Percentiles rank a stretch among this genome's conserved stretches.
These are phyloP conservation scores for Galago senegalensis DNA, from an alignment of 2,797 vertebrate species.

Conservation along the genomic window DNA sequence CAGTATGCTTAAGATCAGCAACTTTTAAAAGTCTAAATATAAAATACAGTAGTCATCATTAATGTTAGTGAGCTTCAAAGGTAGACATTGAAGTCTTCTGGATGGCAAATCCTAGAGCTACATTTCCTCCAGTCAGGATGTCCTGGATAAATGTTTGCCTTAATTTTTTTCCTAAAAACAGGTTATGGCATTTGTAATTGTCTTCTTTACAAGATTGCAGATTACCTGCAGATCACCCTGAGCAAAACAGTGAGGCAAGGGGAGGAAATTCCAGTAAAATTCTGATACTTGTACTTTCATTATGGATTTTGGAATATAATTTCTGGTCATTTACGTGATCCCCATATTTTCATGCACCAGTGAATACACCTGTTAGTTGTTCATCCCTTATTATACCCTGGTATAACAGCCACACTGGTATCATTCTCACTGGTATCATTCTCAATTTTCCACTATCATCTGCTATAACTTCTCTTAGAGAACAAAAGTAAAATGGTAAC, in stretches of 20 bases:
- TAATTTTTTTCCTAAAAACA: not conserved
- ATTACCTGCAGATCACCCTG: slow-evolving; percentile 15
- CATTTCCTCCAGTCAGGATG: not conserved
- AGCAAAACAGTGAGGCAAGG: not conserved
- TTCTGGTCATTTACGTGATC: not conserved
- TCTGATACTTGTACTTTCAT: slow-evolving; percentile 10
- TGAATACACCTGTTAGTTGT: not conserved
- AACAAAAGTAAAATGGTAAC: not conserved
- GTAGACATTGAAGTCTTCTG: not conserved
- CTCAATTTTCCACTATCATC: not conserved
- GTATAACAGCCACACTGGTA: not conserved
- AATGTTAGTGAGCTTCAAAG: slow-evolving; percentile 22
- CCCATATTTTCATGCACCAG: not conserved
- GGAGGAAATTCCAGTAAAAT: slow-evolving; percentile 35
- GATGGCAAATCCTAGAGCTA: slow-evolving; percentile 32
- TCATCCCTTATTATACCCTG: not conserved
- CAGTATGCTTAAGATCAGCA: not conserved
- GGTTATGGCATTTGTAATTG: slow-evolving; percentile 37
- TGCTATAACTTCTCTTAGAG: slow-evolving; percentile 15
- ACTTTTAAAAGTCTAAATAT: slow-evolving; percentile 14
- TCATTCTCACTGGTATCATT: not conserved
- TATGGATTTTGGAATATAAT: slow-evolving; percentile 29
- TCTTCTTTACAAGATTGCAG: slow-evolving; percentile 48
- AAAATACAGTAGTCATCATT: not conserved
- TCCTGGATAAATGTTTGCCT: slow-evolving; percentile 21